Base-by-base conservation (phyloP, 2,797 vertebrate genomes). In the Etheostoma nigrum region DNA sequence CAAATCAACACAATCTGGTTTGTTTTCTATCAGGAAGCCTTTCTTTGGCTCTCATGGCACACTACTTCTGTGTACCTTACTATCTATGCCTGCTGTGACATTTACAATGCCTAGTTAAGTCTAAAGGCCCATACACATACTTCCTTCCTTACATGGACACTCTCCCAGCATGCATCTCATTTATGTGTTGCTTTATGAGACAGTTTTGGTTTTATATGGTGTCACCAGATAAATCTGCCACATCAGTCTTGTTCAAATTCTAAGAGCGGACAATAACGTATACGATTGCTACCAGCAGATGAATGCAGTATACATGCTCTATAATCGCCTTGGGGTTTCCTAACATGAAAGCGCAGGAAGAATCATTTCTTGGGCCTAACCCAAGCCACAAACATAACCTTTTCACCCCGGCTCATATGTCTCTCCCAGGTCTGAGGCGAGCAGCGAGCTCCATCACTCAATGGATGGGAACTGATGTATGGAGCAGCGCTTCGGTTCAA, bases 401-500 rank as follows among this genome's bases (percentile, higher is more conserved):
- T 87, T 88, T 88, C 74, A 84, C 81, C 87, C 74, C 63, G 8
- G 53, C 84, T 86, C 84, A 77, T 82, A 64, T 78, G 74, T 86
- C 82, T 88, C 64, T 67, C 72, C 5, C 42, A 18, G 45, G 84
- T 85, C 84, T 25, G 78, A 11, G 74, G 87, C 71, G n/a, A 74
- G 54, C 70, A 19, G 47, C 21, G 5, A 52, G 54, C 78, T 66
- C 76, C 78, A 82, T 90, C 83, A 44, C 66, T 90, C 84, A 63
- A 54, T 14, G 79, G 49, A 79, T 52, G 79, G 69, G 76, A 84
- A 86, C 78, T 84, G 82, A 93, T 91, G 88, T 90, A 84, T 89
- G 81, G 82, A 84, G 77, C 82, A 36, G 81, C 71, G 83, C 88
- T 85, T 82, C 55, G 71, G 88, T 80, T 93, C 90, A 91, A 91